Evolutionary conservation across 2,888 invertebrate genomes (phyloP), one percentile per base, ranked within the genome.

Genomic region (Epirrhoe alternata): DNA sequence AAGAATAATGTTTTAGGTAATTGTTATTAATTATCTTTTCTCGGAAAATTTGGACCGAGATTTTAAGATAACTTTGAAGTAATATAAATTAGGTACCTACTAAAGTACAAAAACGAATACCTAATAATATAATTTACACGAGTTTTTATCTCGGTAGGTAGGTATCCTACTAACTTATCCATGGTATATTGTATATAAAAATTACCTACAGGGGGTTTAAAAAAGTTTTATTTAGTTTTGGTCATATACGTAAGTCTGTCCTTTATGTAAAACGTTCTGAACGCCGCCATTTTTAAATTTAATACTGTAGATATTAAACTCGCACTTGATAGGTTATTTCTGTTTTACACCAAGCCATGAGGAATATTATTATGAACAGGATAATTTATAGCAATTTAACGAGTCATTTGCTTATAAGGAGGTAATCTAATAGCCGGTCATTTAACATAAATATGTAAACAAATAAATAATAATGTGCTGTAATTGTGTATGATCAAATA

Each of bases 401-500:
- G 12, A 42, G 12, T 42, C 12, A 35, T 35, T 35, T 8, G 47
- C 47, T 1, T 16, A 47, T 45, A 45, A 45, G 42, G 12, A 45
- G 14, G 47, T 47, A 47, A 47, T 16, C 7, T 14, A 47, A 47
- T 47, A 7, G 47, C 47, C 47, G 12, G 45, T 14, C 45, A n/a
- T 14, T n/a, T 45, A 45, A 14, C 45, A 16, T 47, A 47, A 47
- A 47, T 47, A 16, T 42, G 12, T 33, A 16, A 49, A 57, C 31
- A 50, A 58, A 57, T 31, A 57, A 31, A 45, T 47, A 42, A 7
- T 47, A 47, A 47, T 47, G 47, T 47, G 47, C 14, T 14, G 47
- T 47, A 16, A 47, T 47, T 47, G 47, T 16, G 47, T 47, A 16
- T 12, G 14, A 47, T 16, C 47, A 47, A 24, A 45, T 14, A 45